Conservation (phyloP, 2,113 vertebrate genomes). For the Rallus limicola region DNA sequence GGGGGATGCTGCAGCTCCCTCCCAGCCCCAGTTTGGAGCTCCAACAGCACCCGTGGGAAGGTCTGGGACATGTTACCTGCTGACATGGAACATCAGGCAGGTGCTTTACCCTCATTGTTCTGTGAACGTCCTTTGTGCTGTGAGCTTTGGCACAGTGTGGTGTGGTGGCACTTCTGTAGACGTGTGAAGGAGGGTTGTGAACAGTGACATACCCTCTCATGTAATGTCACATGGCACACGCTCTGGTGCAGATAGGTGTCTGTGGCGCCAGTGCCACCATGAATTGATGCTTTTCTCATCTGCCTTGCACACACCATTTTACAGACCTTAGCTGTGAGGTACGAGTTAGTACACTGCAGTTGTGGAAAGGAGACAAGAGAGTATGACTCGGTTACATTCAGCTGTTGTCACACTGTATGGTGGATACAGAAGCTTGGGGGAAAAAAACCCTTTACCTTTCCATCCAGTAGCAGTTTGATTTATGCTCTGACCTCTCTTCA, state of each 20-base stretch:
- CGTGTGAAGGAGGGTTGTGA: background rate
- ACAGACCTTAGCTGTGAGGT: background rate
- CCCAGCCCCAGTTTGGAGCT: accelerated
- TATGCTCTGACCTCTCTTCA: background rate
- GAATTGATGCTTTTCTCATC: background rate
- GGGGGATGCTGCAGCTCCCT: background rate
- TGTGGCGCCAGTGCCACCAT: background rate
- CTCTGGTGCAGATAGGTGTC: background rate
- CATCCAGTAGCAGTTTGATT: background rate
- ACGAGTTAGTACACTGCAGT: background rate
- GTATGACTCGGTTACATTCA: background rate
- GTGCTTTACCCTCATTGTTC: background rate
- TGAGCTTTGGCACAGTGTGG: background rate
- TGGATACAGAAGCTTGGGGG: background rate
- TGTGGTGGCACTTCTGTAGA: background rate
- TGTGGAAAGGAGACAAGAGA: background rate
- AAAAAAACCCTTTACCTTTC: background rate
- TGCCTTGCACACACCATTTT: background rate
- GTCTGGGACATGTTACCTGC: accelerated
- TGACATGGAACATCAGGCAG: accelerated
- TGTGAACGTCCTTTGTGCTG: accelerated
- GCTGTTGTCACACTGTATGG: background rate
- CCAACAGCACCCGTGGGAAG: accelerated
- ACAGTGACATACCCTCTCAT: background rate
- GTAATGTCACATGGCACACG: accelerated